Evolutionary conservation across 2,113 vertebrate species (phyloP).

Genomic region (Hassar affinis): DNA sequence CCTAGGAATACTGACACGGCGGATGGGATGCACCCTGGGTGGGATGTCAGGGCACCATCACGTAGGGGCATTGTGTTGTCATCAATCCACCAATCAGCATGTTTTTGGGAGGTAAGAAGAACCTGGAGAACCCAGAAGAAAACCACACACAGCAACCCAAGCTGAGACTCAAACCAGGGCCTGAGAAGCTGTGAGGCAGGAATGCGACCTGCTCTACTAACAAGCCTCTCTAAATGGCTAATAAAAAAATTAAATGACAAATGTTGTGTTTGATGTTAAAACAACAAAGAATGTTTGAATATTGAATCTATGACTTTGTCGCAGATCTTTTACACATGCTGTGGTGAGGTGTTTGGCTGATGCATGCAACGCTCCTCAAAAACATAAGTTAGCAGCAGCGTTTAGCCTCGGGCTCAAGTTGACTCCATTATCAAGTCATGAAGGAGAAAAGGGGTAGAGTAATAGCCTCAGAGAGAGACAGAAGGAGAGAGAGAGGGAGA

Average conservation of each 20-base stretch:
- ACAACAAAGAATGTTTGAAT: neutral
- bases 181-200: neutral
- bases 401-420: neutral
- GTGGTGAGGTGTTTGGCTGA: neutral
- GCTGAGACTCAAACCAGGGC: neutral
- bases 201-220: neutral
- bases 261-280: no score
- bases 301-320: no score
- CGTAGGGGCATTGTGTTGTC: neutral
- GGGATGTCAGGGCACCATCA: neutral
- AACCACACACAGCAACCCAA: neutral
- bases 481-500: no score
- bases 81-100: neutral
- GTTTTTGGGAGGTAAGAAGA: neutral
- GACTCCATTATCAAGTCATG: neutral
- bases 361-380: neutral
- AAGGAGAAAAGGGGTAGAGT: neutral
- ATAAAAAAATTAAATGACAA: neutral
- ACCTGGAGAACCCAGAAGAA: neutral
- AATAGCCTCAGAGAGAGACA: constrained; percentile 4
- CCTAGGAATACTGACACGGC: neutral
- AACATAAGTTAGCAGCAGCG: neutral
- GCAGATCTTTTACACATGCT: neutral
- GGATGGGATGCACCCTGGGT: neutral
- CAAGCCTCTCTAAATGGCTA: neutral